Evolutionary conservation across 2,113 vertebrate genomes (phyloP).

Genomic region (Caloenas nicobarica): DNA sequence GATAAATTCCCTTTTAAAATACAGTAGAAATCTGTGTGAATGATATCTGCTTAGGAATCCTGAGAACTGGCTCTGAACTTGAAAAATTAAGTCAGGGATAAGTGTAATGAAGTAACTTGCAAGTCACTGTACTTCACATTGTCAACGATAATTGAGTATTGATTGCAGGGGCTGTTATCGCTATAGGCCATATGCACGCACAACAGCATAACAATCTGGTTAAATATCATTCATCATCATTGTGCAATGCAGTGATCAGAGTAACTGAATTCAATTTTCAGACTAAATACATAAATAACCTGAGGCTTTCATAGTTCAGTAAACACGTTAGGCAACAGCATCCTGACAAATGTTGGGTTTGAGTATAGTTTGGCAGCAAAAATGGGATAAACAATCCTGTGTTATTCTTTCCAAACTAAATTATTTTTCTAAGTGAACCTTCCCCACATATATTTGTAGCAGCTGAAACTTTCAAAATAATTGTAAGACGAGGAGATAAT

Average conservation of each 20-base stretch:
- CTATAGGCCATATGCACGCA: not conserved
- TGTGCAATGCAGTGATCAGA: not conserved
- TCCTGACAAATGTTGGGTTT: conserved; percentile 11
- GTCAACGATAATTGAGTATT: not conserved
- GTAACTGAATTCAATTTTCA: not conserved
- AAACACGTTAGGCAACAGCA: conserved; percentile 21
- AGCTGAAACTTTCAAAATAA: not conserved
- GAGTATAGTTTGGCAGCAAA: conserved; percentile 3
- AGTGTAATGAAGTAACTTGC: not conserved
- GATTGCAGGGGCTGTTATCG: not conserved
- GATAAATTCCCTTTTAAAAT: not conserved
- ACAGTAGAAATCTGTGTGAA: not conserved
- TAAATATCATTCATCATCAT: not conserved
- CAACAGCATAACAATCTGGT: not conserved
- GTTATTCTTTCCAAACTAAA: conserved; percentile 1
- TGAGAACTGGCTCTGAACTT: not conserved
- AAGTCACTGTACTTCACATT: not conserved
- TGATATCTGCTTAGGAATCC: not conserved
- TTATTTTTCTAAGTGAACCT: not conserved
- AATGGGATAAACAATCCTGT: not conserved
- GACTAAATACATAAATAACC: conserved; percentile 4
- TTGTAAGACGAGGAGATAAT: not conserved
- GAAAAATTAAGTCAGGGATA: not conserved
- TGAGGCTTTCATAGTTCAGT: not conserved
- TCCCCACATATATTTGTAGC: not conserved